Evolutionary conservation across 2,888 invertebrate genomes (phyloP), one percentile per base, ranked within the genome.

Genomic region (Dicyrtomina minuta): DNA sequence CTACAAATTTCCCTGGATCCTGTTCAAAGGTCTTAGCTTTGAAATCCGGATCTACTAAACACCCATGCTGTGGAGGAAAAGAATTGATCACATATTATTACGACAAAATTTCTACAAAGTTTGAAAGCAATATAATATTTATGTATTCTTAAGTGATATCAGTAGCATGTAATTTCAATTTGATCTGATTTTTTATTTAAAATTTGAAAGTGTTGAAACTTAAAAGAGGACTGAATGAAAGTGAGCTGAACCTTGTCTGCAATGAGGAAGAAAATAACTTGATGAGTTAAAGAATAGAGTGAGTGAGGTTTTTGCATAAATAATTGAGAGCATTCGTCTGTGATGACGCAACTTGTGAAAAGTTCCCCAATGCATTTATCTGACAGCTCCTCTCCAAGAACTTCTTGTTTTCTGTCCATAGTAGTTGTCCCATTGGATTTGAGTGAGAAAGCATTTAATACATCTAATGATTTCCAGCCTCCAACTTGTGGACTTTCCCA

Each of bases 231-330:
- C n/a, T n/a, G n/a, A n/a, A n/a, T n/a, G n/a, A n/a, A n/a, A n/a
- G n/a, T n/a, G n/a, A n/a, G n/a, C 8, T 33, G 33, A 33, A 76
- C 76, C 72, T 75, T 72, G 51, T 71, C 58, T 15, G 74, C 75
- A 39, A 77, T 53, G 0, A 75, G 65, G 55, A 72, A 73, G 68
- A 70, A 77, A 39, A 77, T 67, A 22, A 77, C 73, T 70, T 77
- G 76, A 71, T 77, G 76, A 0, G 76, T 77, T 44, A 77, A 61
- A 6, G 77, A 75, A 51, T 74, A 77, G 26, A 70, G 58, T 6
- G 71, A 67, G 24, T 68, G 59, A 15, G 72, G 72, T 22, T 62
- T 44, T 12, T 44, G 39, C 62, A 75, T 62, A 66, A 77, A 77
- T n/a, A 72, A 17, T 41, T 62, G 26, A 20, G 39, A 51, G 66